Percentiles rank a stretch among this genome's conserved stretches.
Evolutionary conservation across 2,113 vertebrate species (phyloP).

Genomic region (Herpetotheres cachinnans): DNA sequence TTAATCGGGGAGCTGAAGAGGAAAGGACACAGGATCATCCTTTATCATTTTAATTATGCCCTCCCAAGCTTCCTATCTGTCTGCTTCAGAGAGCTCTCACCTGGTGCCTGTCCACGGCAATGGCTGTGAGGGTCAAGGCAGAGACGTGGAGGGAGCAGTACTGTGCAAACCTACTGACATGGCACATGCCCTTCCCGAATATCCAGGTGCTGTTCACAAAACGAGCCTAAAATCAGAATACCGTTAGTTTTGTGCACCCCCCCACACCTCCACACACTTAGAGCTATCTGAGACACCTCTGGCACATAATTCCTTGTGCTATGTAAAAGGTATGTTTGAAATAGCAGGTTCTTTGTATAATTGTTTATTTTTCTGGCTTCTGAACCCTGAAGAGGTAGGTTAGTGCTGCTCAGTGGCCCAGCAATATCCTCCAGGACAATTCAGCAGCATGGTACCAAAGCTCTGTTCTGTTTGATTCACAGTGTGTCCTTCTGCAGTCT

Average conservation of each 20-base stretch:
- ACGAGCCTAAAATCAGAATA: constrained; percentile 76
- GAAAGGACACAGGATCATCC: background rate
- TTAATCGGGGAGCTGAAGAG: background rate
- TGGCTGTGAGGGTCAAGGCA: constrained; percentile 89
- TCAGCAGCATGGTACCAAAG: background rate
- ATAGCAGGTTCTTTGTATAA: background rate
- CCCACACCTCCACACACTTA: background rate
- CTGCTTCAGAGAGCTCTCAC: constrained; percentile 63
- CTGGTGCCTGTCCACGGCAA: constrained; percentile 92
- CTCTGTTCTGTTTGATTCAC: background rate
- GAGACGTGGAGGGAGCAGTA: constrained; percentile 95
- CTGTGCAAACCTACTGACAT: constrained; percentile 92
- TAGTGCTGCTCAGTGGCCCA: background rate
- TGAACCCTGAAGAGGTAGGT: background rate
- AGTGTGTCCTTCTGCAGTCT: background rate
- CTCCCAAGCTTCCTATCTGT: background rate
- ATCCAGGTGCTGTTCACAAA: constrained; percentile 95
- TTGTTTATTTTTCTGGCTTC: background rate
- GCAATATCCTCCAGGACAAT: background rate
- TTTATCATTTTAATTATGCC: background rate
- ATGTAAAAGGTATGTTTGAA: background rate
- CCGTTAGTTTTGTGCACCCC: background rate
- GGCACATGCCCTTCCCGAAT: constrained; percentile 92
- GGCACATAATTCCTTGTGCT: background rate
- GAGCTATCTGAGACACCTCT: background rate